Base-by-base conservation (phyloP, 1,140 invertebrate species). In the Drosophila oshimai region DNA sequence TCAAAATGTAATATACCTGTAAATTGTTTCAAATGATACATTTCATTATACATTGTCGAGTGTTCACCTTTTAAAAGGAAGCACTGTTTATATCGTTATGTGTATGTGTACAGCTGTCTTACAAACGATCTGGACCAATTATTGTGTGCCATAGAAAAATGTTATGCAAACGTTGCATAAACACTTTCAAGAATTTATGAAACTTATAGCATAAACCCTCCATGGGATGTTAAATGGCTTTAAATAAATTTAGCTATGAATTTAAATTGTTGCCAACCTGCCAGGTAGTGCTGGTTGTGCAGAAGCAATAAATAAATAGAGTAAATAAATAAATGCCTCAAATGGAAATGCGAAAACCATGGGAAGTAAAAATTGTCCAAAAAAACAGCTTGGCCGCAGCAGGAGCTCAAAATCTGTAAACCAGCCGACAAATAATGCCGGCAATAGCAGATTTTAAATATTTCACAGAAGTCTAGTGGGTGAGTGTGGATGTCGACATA, bases 241-340 rank as follows among this genome's bases (percentile, higher is more conserved):
- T 36, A 64, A 71, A 73, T 50, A 58, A 71, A 55, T 55, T 57
- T 62, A 17, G 18, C 9, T 29, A 44, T 29, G 28, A n/a, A 28
- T 50, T 47, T 42, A 4, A 60, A 18, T 26, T 37, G 6, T 36
- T 37, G n/a, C 18, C 10, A 20, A 4, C 3, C 39, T 20, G 20
- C n/a, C n/a, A n/a, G 17, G 50, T 20, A 18, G 50, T 7, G 20
- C 22, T 28, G 13, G 41, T 3, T 13, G n/a, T 37, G 17, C 4
- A 55, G 6, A 37, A 58, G 37, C 17, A 36, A 50, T 53, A 37
- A 29, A 37, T 46, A 5, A 33, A 26, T 34, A 10, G 29, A 58
- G 24, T 60, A 41, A 39, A 44, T 46, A 33, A 33, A 64, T 45
- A 64, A 29, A 17, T 17, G 42, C n/a, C 13, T 44, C 10, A 45